A percentile compares a stretch with the other conserved stretches of the same genome.
phyloP scores from a whole-genome alignment of 2,797 vertebrate species.

The Chloroceryle amazona region DNA sequence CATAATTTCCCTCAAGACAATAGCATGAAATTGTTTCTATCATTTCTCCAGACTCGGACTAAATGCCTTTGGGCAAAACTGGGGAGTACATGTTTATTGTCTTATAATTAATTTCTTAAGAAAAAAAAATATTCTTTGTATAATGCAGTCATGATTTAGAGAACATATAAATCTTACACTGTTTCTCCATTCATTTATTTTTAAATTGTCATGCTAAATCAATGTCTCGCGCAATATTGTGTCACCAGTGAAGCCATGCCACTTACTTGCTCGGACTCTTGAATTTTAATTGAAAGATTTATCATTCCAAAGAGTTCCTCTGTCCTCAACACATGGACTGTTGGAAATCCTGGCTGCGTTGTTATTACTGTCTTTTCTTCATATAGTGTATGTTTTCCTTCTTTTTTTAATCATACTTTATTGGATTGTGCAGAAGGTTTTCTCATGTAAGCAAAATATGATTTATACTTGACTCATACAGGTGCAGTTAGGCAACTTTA shows the following conservation, averaged over 20 bases:
- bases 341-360: neutral
- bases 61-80: neutral
- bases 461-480: neutral
- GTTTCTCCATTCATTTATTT: neutral
- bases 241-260: neutral
- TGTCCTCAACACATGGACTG: neutral
- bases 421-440: neutral
- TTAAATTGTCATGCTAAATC: neutral
- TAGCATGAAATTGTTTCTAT: neutral
- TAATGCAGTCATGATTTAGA: neutral
- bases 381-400: neutral
- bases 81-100: neutral
- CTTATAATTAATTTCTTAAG: neutral
- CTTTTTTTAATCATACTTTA: neutral
- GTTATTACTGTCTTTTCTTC: neutral
- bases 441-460: neutral
- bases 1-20: neutral
- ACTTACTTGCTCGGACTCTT: neutral
- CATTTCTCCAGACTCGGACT: neutral
- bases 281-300: neutral
- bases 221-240: neutral
- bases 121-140: neutral
- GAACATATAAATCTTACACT: neutral
- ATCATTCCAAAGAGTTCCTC: neutral
- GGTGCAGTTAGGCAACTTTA: neutral